phyloP scores from a whole-genome alignment of 2,113 vertebrate species.

The Hemichromis elongatus region DNA sequence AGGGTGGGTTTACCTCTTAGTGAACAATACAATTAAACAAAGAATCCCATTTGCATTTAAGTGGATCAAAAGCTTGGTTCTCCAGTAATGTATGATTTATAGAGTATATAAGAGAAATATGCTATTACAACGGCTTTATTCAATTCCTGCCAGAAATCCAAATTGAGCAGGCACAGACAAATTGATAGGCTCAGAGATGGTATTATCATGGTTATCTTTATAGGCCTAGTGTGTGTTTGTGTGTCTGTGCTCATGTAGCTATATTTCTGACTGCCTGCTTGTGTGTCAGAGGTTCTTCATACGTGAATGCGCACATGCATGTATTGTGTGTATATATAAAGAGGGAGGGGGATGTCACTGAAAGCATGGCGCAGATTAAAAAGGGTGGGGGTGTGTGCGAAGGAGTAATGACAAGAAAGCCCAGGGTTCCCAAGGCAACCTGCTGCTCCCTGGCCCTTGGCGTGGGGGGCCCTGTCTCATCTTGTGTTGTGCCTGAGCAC shows the following conservation, averaged over 20 bases:
- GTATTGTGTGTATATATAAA: constrained; percentile 46
- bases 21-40: background rate
- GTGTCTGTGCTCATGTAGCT: background rate
- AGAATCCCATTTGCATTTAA: background rate
- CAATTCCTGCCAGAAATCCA: constrained; percentile 15
- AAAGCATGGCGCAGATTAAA: constrained; percentile 59
- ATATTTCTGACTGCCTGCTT: background rate
- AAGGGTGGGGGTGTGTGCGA: background rate
- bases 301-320: constrained; percentile 24
- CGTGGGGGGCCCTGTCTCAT: constrained; percentile 54
- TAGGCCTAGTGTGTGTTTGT: background rate
- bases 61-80: background rate
- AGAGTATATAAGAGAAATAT: background rate
- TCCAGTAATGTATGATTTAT: background rate
- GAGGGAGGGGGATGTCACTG: constrained; percentile 47
- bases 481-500: constrained; percentile 59
- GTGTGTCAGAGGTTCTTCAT: constrained; percentile 21
- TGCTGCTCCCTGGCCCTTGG: constrained; percentile 65
- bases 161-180: background rate
- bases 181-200: constrained; percentile 30
- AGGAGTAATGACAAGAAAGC: constrained; percentile 60
- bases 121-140: background rate
- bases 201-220: constrained; percentile 36
- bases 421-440: constrained; percentile 74
- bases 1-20: background rate